Evolutionary conservation across 2,888 invertebrate genomes (phyloP).

Genomic region (Caenorhabditis macrosperma): DNA sequence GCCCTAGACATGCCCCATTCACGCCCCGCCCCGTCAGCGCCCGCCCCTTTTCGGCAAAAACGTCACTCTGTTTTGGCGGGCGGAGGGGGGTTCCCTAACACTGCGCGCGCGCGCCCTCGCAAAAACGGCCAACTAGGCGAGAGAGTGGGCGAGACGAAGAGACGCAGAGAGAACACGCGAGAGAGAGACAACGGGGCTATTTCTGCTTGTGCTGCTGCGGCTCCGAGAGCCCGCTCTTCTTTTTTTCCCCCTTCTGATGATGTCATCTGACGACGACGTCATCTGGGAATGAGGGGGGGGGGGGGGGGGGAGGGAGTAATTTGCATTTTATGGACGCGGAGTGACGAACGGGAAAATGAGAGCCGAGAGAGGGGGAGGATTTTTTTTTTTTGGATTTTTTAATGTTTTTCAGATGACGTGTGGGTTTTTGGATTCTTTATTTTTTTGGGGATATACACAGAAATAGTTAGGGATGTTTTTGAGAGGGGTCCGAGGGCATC

Average conservation of each 20-base stretch:
- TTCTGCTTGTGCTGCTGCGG: neutral
- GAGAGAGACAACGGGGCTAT: slow-evolving; percentile 15
- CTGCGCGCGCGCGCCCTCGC: slow-evolving; percentile 21
- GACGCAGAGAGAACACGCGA: neutral
- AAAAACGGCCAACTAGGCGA: slow-evolving; percentile 7
- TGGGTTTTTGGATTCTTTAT: no score
- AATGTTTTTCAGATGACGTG: neutral
- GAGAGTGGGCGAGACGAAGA: neutral
- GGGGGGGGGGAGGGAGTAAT: slow-evolving; percentile 18
- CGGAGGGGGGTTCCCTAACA: slow-evolving; percentile 2
- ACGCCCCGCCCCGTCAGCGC: neutral
- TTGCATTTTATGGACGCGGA: slow-evolving; percentile 45
- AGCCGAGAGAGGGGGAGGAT: no score
- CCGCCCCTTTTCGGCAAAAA: slow-evolving; percentile 14
- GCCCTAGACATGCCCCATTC: no score
- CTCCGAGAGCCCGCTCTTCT: slow-evolving; percentile 6
- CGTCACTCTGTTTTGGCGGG: slow-evolving; percentile 51
- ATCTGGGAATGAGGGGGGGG: slow-evolving; percentile 21
- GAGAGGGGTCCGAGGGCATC: no score
- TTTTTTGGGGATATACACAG: no score
- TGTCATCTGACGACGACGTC: slow-evolving; percentile 43
- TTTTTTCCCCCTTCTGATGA: slow-evolving; percentile 14
- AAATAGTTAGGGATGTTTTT: no score
- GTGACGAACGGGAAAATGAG: no score
- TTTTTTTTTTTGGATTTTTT: slow-evolving; percentile 1